Percentiles rank a stretch among this genome's conserved stretches.
phyloP scores from a whole-genome alignment of 1,140 invertebrate species.

The Probaryconus sp. region DNA sequence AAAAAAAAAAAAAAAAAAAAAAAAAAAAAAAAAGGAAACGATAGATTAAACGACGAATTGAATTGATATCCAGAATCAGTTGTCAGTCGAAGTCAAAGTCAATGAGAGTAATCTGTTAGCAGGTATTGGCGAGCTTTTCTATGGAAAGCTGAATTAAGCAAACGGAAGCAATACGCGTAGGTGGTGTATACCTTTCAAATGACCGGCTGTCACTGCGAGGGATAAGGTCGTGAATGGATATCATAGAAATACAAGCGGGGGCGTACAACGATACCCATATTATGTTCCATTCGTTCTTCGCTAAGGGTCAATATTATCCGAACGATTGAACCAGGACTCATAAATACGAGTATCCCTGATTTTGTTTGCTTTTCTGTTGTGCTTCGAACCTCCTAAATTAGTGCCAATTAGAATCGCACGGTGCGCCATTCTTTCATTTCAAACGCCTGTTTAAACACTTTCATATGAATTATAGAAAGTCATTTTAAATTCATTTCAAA shows the following conservation, averaged over 20 bases:
- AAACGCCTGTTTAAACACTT: slow-evolving; percentile 37
- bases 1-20: no score
- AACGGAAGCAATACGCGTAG: slow-evolving; percentile 50
- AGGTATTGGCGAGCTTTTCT: slow-evolving; percentile 39
- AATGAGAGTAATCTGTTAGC: slow-evolving; percentile 50
- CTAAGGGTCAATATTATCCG: slow-evolving; percentile 64
- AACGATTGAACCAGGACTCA: slow-evolving; percentile 59
- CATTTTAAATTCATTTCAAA: no score
- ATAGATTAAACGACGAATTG: no score
- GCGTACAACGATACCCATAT: slow-evolving; percentile 60
- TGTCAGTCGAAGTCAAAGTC: slow-evolving; percentile 43
- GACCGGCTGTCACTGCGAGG: slow-evolving; percentile 64
- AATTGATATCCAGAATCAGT: no score
- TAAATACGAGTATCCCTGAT: slow-evolving; percentile 55
- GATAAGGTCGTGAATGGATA: slow-evolving; percentile 59
- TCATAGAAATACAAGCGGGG: slow-evolving; percentile 51
- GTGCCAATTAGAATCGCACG: slow-evolving; percentile 62
- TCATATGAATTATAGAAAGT: slow-evolving; percentile 4
- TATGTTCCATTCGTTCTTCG: slow-evolving; percentile 61
- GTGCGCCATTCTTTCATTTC: slow-evolving; percentile 8
- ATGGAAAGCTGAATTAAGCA: slow-evolving; percentile 4
- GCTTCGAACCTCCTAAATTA: slow-evolving; percentile 60
- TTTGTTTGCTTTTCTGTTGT: slow-evolving; percentile 65
- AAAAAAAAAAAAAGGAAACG: no score
- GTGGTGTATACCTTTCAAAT: slow-evolving; percentile 65